Conservation (phyloP, 2,113 vertebrate genomes). For the Colossoma macropomum region DNA sequence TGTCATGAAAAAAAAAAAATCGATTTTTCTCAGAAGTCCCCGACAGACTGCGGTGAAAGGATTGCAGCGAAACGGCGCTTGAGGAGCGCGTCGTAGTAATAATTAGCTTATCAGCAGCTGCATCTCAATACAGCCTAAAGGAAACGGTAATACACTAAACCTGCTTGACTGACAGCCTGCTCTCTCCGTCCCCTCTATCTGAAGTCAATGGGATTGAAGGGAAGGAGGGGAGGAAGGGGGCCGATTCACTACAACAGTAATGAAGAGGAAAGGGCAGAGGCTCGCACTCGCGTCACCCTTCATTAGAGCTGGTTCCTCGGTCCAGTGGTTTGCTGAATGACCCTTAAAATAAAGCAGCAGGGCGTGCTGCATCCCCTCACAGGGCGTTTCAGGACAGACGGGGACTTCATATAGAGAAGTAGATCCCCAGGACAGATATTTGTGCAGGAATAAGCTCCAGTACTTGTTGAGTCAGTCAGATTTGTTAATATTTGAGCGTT, state of each 20-base stretch:
- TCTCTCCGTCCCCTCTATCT: not conserved
- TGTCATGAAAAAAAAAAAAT: too few species aligned
- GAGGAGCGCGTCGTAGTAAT: not conserved
- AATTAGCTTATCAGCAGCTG: not conserved
- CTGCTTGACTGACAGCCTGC: not conserved
- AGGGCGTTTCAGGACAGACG: not conserved
- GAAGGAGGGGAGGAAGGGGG: not conserved
- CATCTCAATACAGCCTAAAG: not conserved
- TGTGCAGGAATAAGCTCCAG: not conserved
- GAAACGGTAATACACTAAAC: not conserved
- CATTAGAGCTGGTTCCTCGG: not conserved
- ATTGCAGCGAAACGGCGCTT: too few species aligned
- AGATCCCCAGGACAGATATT: not conserved
- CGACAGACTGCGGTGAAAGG: too few species aligned
- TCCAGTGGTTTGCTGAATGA: not conserved
- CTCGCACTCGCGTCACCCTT: not conserved
- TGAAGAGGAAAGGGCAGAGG: constrained; percentile 1
- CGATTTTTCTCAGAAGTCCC: not conserved
- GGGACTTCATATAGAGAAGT: not conserved
- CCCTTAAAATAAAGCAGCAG: constrained; percentile 3
- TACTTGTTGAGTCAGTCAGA: not conserved
- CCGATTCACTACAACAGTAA: not conserved
- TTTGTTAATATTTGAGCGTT: not conserved
- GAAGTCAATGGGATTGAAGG: not conserved
- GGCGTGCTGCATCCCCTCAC: not conserved